phyloP scores from a whole-genome alignment of 2,113 vertebrate species.

The Brachypteracias leptosomus region DNA sequence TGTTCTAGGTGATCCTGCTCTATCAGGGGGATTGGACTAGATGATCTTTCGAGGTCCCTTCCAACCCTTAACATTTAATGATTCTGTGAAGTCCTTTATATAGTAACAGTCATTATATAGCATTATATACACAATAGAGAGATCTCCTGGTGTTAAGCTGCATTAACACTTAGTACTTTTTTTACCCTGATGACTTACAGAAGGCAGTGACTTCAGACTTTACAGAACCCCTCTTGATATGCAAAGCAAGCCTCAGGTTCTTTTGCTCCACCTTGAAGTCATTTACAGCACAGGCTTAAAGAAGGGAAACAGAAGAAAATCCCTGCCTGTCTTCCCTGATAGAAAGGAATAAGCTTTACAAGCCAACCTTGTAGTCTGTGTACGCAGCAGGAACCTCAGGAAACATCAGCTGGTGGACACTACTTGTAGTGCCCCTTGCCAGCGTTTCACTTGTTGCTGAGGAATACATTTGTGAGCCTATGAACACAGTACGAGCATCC shows the following conservation, averaged over 20 bases:
- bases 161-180: background rate
- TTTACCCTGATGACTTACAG: background rate
- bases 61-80: too few relatives aligned
- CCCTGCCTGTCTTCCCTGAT: background rate
- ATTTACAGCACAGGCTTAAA: background rate
- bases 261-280: background rate
- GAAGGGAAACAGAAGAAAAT: background rate
- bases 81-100: too few relatives aligned
- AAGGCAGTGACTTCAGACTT: background rate
- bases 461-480: background rate
- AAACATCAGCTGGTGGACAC: background rate
- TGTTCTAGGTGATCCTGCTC: too few relatives aligned
- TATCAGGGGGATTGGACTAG: too few relatives aligned
- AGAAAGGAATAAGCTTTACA: background rate
- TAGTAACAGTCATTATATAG: background rate
- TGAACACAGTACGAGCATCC: background rate
- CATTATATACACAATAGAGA: background rate
- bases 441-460: background rate
- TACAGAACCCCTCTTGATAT: background rate
- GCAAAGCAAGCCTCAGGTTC: background rate
- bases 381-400: background rate
- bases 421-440: background rate
- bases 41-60: too few relatives aligned
- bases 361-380: background rate
- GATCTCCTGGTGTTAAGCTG: accelerated